Base-by-base conservation (phyloP, 2,888 invertebrate species). In the Protodeltote pygarga region DNA sequence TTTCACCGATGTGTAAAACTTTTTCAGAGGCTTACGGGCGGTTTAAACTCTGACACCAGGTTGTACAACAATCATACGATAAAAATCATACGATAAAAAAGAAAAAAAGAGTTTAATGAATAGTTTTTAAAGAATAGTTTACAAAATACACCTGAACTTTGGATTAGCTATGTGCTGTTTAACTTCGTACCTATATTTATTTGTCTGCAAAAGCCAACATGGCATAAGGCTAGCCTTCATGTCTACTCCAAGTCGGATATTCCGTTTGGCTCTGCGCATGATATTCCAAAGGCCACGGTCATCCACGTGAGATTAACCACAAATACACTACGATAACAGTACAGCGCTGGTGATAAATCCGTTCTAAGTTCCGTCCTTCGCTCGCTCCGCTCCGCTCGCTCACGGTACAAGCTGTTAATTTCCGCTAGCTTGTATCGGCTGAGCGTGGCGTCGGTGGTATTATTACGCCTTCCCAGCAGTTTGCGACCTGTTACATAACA, bases 361-460 rank as follows among this genome's bases (percentile, higher is more conserved):
- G 64, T 71, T 60, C 65, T 66, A 58, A 77, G 79, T 82, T 81
- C 83, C 82, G 81, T 71, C 58, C 52, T 42, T 33, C 47, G 46
- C 75, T 70, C 76, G 57, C 66, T 60, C 63, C 65, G 62, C 75
- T 75, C 71, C 65, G 75, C 76, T 77, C 63, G 66, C 75, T 75
- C 62, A 64, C 73, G 75, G 83, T 82, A 78, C 82, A 77, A 82
- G 85, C 85, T 86, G 87, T 89, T 91, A 89, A 90, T 91, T 91
- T 91, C 90, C 90, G 90, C 85, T 75, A 71, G 83, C 82, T 82
- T 87, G 87, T 88, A 88, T 87, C 84, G 85, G 73, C 76, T 75
- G 79, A 82, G 84, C 81, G 72, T 75, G 73, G 83, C 76, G 71
- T 74, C 78, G 72, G 77, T 68, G 68, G 84, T 83, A 87, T 89